phyloP scores from a whole-genome alignment of 2,888 invertebrate genomes.

The Lepidocyrtinus sp. region DNA sequence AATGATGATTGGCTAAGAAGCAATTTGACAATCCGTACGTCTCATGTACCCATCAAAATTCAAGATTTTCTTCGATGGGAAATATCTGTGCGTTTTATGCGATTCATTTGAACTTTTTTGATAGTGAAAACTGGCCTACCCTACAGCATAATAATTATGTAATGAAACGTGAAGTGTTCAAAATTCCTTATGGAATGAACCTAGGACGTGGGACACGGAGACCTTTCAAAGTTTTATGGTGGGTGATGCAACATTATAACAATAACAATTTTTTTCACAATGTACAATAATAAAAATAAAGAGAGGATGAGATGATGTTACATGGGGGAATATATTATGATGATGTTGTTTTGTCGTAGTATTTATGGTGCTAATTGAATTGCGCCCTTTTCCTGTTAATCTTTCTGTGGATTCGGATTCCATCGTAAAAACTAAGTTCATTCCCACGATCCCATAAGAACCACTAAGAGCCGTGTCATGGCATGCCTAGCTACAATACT shows the following conservation, averaged over 20 bases:
- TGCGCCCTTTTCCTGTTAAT: slow-evolving; percentile 39
- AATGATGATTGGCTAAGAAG: slow-evolving; percentile 11
- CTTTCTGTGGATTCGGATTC: slow-evolving; percentile 22
- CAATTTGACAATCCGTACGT: slow-evolving; percentile 13
- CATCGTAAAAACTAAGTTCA: background rate
- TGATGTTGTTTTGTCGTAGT: slow-evolving; percentile 20
- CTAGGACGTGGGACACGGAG: slow-evolving; percentile 36
- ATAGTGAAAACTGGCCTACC: slow-evolving; percentile 49
- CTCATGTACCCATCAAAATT: background rate
- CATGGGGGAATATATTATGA: background rate
- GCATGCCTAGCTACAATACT: slow-evolving; percentile 1
- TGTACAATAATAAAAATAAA: slow-evolving; percentile 10
- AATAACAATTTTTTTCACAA: slow-evolving; percentile 19
- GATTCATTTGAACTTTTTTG: background rate
- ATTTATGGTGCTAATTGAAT: slow-evolving; percentile 28
- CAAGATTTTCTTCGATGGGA: background rate
- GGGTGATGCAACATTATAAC: slow-evolving; percentile 10
- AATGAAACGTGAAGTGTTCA: slow-evolving; percentile 2
- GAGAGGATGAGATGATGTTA: background rate
- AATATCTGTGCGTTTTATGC: too few relatives aligned
- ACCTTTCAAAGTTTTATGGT: slow-evolving; percentile 34
- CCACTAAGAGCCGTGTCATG: slow-evolving; percentile 13
- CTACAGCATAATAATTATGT: slow-evolving; percentile 20
- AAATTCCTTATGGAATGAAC: background rate
- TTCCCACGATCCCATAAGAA: slow-evolving; percentile 53